phyloP scores from a whole-genome alignment of 2,113 vertebrate genomes.

The Labrus mixtus region DNA sequence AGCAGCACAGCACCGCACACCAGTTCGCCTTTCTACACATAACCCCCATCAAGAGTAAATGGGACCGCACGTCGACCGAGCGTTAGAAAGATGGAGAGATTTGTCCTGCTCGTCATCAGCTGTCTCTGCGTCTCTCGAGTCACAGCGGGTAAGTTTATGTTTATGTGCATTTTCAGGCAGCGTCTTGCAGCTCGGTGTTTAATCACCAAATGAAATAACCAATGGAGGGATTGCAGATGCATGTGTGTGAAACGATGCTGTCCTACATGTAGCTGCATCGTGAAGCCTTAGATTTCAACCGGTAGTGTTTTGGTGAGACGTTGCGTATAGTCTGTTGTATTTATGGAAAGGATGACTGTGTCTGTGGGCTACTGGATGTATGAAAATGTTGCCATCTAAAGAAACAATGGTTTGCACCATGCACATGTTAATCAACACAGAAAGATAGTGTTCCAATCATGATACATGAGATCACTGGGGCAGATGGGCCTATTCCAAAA shows the following conservation, averaged over 20 bases:
- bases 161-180: slow-evolving; percentile 26
- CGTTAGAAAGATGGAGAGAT: slow-evolving; percentile 79
- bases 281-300: background rate
- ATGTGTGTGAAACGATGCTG: slow-evolving; percentile 9
- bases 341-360: slow-evolving; percentile 17
- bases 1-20: slow-evolving; percentile 44
- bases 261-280: background rate
- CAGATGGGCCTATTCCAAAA: too few relatives aligned
- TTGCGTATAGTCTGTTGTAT: slow-evolving; percentile 32
- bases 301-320: slow-evolving; percentile 9
- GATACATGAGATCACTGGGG: background rate
- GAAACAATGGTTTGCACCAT: background rate
- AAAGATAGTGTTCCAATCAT: background rate
- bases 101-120: slow-evolving; percentile 78
- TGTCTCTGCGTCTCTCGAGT: slow-evolving; percentile 76
- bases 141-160: slow-evolving; percentile 81
- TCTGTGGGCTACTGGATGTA: background rate
- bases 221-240: slow-evolving; percentile 15
- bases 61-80: slow-evolving; percentile 73
- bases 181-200: background rate
- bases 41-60: slow-evolving; percentile 67
- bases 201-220: background rate
- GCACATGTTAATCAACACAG: background rate
- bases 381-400: slow-evolving; percentile 18
- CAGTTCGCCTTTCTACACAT: slow-evolving; percentile 39